Percentiles rank a stretch among this genome's conserved stretches.
Evolutionary conservation across 2,113 vertebrate species (phyloP).

Genomic region (Taxidea taxus): DNA sequence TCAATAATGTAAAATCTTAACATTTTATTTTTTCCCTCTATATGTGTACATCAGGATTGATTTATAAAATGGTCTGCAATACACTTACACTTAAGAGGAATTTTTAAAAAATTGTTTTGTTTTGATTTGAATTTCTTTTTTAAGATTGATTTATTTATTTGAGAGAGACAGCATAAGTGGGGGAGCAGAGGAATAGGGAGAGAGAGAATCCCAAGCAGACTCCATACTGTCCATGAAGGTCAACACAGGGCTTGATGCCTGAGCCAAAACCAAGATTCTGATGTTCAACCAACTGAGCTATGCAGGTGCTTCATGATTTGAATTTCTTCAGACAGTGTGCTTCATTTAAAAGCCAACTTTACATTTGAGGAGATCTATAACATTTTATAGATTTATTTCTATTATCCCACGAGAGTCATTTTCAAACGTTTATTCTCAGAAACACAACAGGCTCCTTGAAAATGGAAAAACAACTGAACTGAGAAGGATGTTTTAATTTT

Average conservation of each 20-base stretch:
- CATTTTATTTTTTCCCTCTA: background rate
- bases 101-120: no score
- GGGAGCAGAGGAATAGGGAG: background rate
- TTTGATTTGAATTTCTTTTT: background rate
- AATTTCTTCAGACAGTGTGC: background rate
- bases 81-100: background rate
- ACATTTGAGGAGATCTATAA: background rate
- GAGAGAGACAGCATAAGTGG: background rate
- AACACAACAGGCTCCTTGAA: background rate
- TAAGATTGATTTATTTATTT: background rate
- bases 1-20: background rate
- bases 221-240: no score
- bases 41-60: background rate
- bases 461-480: background rate
- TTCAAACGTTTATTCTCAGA: slow-evolving; percentile 1
- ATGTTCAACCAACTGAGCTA: background rate
- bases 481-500: background rate
- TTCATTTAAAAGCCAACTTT: background rate
- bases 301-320: background rate
- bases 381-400: background rate
- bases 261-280: background rate
- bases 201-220: no score
- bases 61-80: background rate
- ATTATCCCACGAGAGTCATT: background rate
- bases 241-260: background rate